phyloP scores from a whole-genome alignment of 2,797 vertebrate species.

The Danio tinwini region DNA sequence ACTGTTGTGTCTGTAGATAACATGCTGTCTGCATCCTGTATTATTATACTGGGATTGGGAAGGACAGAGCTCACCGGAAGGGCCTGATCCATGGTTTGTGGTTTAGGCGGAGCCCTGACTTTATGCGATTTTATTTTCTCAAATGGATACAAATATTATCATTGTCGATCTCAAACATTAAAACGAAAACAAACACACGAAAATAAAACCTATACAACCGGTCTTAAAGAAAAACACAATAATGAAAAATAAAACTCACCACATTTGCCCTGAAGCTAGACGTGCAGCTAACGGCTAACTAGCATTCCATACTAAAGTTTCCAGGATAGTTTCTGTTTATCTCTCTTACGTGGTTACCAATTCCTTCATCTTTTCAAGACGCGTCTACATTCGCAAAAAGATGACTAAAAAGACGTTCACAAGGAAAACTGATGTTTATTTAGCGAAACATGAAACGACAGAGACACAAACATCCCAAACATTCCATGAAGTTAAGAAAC shows the following conservation, averaged over 20 bases:
- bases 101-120: slow-evolving; percentile 34
- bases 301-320: slow-evolving; percentile 42
- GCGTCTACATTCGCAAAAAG: neutral
- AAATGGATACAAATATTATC: too few species aligned
- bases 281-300: slow-evolving; percentile 38
- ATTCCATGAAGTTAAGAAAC: slow-evolving; percentile 38
- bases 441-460: neutral
- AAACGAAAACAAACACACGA: too few species aligned
- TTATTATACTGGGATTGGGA: neutral
- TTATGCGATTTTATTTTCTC: neutral
- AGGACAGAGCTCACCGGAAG: slow-evolving; percentile 6
- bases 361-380: neutral
- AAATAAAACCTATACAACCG: neutral
- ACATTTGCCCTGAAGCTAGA: neutral
- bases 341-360: neutral
- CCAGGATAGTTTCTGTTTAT: slow-evolving; percentile 10
- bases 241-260: neutral
- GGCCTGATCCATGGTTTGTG: slow-evolving; percentile 27
- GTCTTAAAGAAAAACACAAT: neutral
- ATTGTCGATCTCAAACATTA: neutral
- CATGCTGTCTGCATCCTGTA: neutral
- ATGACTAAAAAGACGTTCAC: neutral
- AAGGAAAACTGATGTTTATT: neutral
- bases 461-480: slow-evolving; percentile 27
- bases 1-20: neutral